phyloP scores from a whole-genome alignment of 2,113 vertebrate genomes.

The Cynocephalus volans region DNA sequence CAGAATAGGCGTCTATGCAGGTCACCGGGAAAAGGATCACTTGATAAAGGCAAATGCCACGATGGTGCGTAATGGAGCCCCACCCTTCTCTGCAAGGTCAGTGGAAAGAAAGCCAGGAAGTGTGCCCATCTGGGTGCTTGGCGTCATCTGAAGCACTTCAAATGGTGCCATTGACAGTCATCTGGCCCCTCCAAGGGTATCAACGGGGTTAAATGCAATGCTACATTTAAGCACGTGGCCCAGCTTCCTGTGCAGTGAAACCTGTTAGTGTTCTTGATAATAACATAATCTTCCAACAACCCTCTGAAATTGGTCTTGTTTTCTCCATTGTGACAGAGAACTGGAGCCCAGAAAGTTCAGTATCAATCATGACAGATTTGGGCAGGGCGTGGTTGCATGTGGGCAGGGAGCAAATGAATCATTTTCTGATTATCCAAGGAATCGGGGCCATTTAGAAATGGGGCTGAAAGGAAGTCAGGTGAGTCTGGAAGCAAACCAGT shows the following conservation, averaged over 20 bases:
- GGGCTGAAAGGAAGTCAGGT: not conserved
- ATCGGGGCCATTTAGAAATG: not conserved
- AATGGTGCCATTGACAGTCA: accelerated
- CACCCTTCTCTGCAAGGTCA: not conserved
- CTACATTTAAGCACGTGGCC: not conserved
- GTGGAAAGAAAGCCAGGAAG: not conserved
- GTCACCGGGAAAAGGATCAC: not conserved
- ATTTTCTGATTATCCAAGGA: not conserved
- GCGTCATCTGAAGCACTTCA: not conserved
- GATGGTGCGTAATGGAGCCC: accelerated
- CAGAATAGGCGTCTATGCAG: not conserved
- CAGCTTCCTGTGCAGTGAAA: not conserved
- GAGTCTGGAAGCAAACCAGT: not conserved
- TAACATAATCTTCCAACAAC: not conserved
- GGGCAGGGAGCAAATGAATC: not conserved
- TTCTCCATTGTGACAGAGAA: not conserved
- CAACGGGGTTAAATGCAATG: no score
- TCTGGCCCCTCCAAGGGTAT: not conserved
- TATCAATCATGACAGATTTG: not conserved
- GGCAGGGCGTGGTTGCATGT: not conserved
- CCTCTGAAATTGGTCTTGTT: not conserved
- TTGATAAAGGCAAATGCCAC: not conserved
- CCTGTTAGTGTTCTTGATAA: not conserved
- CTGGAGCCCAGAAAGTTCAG: not conserved
- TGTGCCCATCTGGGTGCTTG: not conserved